Conservation (phyloP, 2,797 vertebrate genomes). For the Melanotaenia nigrans region DNA sequence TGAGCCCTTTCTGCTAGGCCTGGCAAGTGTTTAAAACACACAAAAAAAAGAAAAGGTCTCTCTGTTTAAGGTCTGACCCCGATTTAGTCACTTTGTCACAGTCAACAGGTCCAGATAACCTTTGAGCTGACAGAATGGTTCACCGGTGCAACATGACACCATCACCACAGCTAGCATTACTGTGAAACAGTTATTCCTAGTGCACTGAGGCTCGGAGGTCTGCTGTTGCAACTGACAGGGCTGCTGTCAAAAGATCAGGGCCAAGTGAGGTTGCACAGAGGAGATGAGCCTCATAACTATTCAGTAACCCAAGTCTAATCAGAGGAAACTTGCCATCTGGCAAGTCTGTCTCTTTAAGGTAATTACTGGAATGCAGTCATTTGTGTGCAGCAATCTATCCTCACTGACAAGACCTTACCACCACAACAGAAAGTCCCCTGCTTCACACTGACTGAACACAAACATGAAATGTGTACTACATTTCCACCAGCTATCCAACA, state of each 20-base stretch:
- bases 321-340: slow-evolving; percentile 54
- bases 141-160: slow-evolving; percentile 70
- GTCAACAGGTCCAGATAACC: slow-evolving; percentile 72
- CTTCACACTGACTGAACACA: slow-evolving; percentile 12
- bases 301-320: slow-evolving; percentile 39
- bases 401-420: slow-evolving; percentile 27
- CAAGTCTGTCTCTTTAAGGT: slow-evolving; percentile 33
- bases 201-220: slow-evolving; percentile 27
- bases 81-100: slow-evolving; percentile 52
- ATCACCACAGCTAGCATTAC: slow-evolving; percentile 23
- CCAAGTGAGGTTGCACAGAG: slow-evolving; percentile 23
- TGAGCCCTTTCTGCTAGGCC: slow-evolving; percentile 13
- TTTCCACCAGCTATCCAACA: slow-evolving; percentile 40
- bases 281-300: slow-evolving; percentile 38
- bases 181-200: slow-evolving; percentile 56
- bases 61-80: slow-evolving; percentile 31
- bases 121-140: slow-evolving; percentile 60
- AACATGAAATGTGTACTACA: slow-evolving; percentile 21
- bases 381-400: slow-evolving; percentile 47
- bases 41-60: slow-evolving; percentile 37
- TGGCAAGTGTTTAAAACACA: slow-evolving; percentile 10
- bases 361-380: slow-evolving; percentile 61
- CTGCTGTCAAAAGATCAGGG: slow-evolving; percentile 42
- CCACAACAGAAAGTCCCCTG: slow-evolving; percentile 10
- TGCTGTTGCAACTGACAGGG: slow-evolving; percentile 27